Base-by-base conservation (phyloP, 2,888 invertebrate species). In the Alentia gelatinosa region DNA sequence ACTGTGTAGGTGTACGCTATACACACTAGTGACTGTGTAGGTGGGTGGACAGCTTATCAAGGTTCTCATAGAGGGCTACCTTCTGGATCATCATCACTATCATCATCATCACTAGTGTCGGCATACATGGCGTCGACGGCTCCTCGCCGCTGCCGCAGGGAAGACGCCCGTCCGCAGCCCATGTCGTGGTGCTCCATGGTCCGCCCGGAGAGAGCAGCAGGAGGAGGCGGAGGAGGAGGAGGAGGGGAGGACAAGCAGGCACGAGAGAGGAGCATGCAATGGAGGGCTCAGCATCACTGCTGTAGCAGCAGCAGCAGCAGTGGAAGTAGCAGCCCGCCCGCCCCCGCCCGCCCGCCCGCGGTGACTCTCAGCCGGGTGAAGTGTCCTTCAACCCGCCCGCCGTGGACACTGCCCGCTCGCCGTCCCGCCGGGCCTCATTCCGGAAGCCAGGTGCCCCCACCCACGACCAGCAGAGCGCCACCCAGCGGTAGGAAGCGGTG, bases 71-170 rank as follows among this genome's bases (percentile, higher is more conserved):
- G 23, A 56, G 30, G 42, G 26, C 86, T 86, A 40, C 86, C 86
- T 42, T 42, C 47, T 12, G 5, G 15, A 47, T 5, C 86, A 86
- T 39, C 84, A 84, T 5, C 86, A 86, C 33, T 19, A 56, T 56
- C 56, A 5, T 56, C 56, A 56, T 56, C 56, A 9, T 56, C 56
- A 56, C n/a, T n/a, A n/a, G n/a, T n/a, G 9, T n/a, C 56, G n/a
- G 56, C 56, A 56, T 56, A 56, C 86, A 86, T 86, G 86, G 47
- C 86, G 47, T 86, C 86, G 26, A 86, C 30, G 47, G 86, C 86
- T 86, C 47, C 86, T 30, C 86, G 33, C n/a, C 83, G 42, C n/a
- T 26, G 12, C 50, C 35, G 19, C 5, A 86, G 42, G 47, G 86
- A 47, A n/a, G 79, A 79, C 1, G 47, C 42, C 42, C 1, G 86